A percentile compares a stretch with the other conserved stretches of the same genome.
Evolutionary conservation across 2,797 vertebrate species (phyloP).

Genomic region (Pteropus rufus): DNA sequence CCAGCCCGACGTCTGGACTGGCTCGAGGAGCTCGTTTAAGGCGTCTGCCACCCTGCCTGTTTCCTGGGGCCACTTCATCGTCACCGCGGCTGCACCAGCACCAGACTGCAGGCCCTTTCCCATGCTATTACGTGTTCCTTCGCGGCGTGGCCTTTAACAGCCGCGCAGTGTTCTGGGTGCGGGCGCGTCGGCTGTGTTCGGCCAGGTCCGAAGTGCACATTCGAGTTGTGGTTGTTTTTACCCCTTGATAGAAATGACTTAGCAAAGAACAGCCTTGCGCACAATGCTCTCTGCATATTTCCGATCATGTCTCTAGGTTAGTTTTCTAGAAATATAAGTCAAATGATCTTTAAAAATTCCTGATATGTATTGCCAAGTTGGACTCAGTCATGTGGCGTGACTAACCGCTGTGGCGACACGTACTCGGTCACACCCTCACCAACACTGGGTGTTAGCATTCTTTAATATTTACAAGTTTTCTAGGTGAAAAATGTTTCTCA

Average conservation of each 20-base stretch:
- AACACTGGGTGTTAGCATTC: background rate
- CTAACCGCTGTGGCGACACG: background rate
- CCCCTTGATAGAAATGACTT: background rate
- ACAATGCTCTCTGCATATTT: background rate
- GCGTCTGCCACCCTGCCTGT: background rate
- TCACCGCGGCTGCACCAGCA: background rate
- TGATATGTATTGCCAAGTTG: background rate
- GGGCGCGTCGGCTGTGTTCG: too few relatives aligned
- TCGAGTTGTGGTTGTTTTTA: background rate
- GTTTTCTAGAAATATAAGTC: background rate
- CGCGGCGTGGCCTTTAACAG: background rate
- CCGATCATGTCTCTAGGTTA: background rate
- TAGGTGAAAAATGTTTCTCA: background rate
- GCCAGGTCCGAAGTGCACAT: background rate
- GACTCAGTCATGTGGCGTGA: background rate
- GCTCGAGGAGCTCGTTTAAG: background rate
- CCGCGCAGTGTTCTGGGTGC: background rate
- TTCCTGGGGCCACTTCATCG: background rate
- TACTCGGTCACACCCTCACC: background rate
- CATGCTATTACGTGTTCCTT: background rate
- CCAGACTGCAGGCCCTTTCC: background rate
- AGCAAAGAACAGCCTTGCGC: background rate
- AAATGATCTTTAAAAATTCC: background rate
- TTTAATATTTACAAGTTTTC: background rate
- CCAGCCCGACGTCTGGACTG: background rate